A percentile compares a stretch with the other conserved stretches of the same genome.
Conservation (phyloP, 2,888 invertebrate species). For the Tenthredo scrophulariae region DNA sequence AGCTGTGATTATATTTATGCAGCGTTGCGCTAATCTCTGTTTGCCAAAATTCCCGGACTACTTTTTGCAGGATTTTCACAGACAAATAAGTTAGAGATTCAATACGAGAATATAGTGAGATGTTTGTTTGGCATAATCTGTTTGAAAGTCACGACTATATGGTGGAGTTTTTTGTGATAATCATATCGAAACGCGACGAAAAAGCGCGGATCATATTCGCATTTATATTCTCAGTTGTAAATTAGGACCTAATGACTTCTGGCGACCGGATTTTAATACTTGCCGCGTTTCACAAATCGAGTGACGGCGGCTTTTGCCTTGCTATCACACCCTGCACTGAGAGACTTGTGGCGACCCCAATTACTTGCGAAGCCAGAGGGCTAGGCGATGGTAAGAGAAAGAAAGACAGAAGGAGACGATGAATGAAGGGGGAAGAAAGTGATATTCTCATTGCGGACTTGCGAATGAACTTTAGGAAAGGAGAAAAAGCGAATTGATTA, state of each 20-base stretch:
- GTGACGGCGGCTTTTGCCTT: constrained; percentile 2
- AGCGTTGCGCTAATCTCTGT: neutral
- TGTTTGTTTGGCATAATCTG: neutral
- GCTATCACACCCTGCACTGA: neutral
- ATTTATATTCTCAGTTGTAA: neutral
- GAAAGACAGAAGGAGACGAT: neutral
- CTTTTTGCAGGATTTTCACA: neutral
- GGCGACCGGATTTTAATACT: constrained; percentile 23
- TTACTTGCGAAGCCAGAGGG: constrained; percentile 27
- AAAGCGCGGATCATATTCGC: neutral
- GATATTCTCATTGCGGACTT: neutral
- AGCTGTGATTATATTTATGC: neutral
- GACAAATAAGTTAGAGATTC: neutral
- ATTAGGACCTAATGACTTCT: constrained; percentile 32
- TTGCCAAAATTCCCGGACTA: no score
- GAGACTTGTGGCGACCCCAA: constrained; percentile 38
- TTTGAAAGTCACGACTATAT: neutral
- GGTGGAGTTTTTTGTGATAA: neutral
- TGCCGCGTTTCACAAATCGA: neutral
- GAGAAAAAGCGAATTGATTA: constrained; percentile 16
- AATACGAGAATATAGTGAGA: neutral
- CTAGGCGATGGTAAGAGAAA: neutral
- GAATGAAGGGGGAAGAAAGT: constrained; percentile 1
- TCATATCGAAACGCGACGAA: neutral
- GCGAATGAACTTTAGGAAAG: neutral